Evolutionary conservation across 92 coral and sea anemone species (phyloP), one percentile per base, ranked within the genome.

Genomic region (Desmophyllum pertusum): DNA sequence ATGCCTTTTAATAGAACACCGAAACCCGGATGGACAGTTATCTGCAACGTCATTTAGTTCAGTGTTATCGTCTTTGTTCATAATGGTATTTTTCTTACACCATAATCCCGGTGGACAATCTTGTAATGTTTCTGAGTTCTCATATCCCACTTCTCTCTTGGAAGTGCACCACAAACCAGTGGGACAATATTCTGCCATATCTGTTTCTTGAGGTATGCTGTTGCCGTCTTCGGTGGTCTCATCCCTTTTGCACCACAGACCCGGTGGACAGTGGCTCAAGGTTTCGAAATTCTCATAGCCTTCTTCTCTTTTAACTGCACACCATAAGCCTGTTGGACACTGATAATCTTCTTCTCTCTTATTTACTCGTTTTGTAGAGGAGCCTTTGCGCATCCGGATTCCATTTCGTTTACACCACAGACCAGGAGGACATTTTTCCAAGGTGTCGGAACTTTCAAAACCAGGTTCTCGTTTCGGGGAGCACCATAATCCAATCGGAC

Each of bases 41-140:
- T 57, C 50, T 63, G 43, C 36, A 10, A 37, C 21, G 23, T 38
- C 43, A 11, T 57, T 31, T 41, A 15, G 23, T 37, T 55, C 68
- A 40, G 38, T 63, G 23, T 40, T 30, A 11, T 33, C 67, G 6
- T 67, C 75, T 8, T 45, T 31, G 75, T 21, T 33, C n/a, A 64
- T 45, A 37, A 36, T 46, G 45, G 31, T 55, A 61, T 75, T 61
- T 41, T 79, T 77, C 70, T 85, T 89, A 66, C 93, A 89, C 93
- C 93, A 89, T 31, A 85, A 70, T 33, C 93, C 93, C 1, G 93
- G 93, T 48, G 93, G 93, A 40, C 93, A 90, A 8, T 59, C 35
- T 0, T 21, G 14, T 18, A 64, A 13, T 4, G 70, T 78, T 31
- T 72, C 62, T 6, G 78, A 62, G 45, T 55, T 62, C 70, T 78